phyloP scores from a whole-genome alignment of 2,113 vertebrate species.

The Rutilus rutilus region DNA sequence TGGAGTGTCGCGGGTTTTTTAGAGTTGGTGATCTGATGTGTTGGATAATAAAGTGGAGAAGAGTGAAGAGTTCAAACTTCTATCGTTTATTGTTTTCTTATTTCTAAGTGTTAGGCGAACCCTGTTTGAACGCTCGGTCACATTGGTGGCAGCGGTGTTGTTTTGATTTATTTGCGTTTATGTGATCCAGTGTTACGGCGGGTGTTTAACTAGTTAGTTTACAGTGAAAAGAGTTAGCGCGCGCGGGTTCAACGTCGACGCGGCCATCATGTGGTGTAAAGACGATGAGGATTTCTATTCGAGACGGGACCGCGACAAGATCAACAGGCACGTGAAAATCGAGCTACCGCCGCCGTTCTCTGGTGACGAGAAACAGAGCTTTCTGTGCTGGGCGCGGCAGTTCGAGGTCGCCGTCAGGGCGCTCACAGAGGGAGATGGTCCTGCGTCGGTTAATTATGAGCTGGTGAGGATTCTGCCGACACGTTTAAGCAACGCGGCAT shows the following conservation, averaged over 20 bases:
- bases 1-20: too few species aligned
- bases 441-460: too few species aligned
- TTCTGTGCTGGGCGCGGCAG: not conserved
- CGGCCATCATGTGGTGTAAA: not conserved
- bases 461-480: too few species aligned
- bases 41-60: too few species aligned
- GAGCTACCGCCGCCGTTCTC: not conserved
- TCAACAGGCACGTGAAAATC: not conserved
- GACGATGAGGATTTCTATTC: not conserved
- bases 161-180: not conserved
- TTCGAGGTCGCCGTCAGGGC: too few species aligned
- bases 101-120: too few species aligned
- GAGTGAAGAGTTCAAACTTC: too few species aligned
- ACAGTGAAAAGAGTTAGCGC: not conserved
- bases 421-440: too few species aligned
- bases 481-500: too few species aligned
- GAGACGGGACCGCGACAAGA: not conserved
- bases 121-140: not conserved
- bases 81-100: too few species aligned
- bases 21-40: too few species aligned
- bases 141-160: not conserved
- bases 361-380: not conserved
- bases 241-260: not conserved
- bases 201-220: not conserved
- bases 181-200: not conserved